Conservation (phyloP, 2,113 vertebrate species). For the Nothocercus nigrocapillus region DNA sequence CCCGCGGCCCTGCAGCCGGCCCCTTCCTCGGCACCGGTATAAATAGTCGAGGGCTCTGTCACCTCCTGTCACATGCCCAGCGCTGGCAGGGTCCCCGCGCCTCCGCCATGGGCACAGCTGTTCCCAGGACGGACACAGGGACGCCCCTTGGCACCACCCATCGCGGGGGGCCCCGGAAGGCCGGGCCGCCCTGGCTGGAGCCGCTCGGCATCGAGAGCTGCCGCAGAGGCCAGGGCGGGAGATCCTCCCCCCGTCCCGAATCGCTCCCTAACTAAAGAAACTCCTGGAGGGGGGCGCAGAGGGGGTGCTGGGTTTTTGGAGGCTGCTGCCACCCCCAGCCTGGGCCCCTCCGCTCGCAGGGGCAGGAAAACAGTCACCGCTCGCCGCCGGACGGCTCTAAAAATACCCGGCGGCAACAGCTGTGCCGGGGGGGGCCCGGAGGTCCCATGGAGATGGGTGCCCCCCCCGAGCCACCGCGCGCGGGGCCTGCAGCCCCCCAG, state of each 20-base stretch:
- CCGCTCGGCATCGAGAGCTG: fast-evolving
- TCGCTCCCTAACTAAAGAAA: not conserved
- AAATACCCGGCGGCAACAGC: slow-evolving; percentile 65
- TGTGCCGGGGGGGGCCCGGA: not conserved
- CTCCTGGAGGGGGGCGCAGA: fast-evolving
- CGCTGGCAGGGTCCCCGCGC: slow-evolving; percentile 16
- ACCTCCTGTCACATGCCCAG: slow-evolving; percentile 23
- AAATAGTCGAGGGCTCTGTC: slow-evolving; percentile 44
- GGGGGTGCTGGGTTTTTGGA: not conserved
- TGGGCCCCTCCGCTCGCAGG: fast-evolving
- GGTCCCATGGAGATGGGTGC: no score
- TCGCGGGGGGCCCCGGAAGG: not conserved
- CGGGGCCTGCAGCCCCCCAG: no score
- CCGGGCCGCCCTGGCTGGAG: not conserved
- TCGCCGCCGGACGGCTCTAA: not conserved
- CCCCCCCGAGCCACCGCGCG: not conserved
- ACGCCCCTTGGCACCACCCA: not conserved
- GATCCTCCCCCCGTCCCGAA: not conserved
- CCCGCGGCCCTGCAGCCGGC: not conserved
- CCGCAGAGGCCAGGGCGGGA: fast-evolving
- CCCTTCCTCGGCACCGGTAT: not conserved
- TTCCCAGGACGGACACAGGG: not conserved
- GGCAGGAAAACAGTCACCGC: not conserved
- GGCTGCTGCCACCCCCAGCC: not conserved
- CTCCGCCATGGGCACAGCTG: not conserved